phyloP scores from a whole-genome alignment of 2,888 invertebrate species.

The Sinelater perroti region DNA sequence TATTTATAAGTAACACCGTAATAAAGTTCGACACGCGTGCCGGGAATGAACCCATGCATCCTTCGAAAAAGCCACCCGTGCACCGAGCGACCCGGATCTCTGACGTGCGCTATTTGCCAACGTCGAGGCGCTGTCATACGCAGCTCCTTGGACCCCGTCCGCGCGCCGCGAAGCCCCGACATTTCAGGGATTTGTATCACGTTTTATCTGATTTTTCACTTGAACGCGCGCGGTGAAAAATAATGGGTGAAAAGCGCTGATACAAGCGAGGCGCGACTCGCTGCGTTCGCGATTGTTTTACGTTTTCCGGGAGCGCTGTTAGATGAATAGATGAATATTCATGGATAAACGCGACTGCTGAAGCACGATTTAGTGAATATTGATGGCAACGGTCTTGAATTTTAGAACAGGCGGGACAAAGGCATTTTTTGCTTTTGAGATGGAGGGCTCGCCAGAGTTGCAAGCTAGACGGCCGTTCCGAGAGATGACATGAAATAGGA shows the following conservation, averaged over 20 bases:
- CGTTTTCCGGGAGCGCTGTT: too few species aligned
- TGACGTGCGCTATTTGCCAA: constrained; percentile 35
- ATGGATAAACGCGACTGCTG: constrained; percentile 8
- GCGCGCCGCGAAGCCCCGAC: constrained; percentile 30
- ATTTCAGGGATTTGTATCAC: constrained; percentile 47
- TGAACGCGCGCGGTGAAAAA: constrained; percentile 46
- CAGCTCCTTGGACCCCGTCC: constrained; percentile 33
- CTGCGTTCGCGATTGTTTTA: constrained; percentile 37
- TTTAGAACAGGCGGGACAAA: not conserved
- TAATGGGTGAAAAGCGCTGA: constrained; percentile 44
- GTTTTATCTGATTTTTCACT: constrained; percentile 48
- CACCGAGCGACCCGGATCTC: too few species aligned
- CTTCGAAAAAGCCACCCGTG: constrained; percentile 3
- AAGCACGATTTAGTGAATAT: constrained; percentile 11
- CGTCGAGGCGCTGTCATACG: constrained; percentile 38
- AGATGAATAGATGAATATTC: constrained; percentile 32
- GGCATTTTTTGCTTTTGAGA: too few species aligned
- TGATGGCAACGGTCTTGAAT: constrained; percentile 9
- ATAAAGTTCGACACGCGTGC: constrained; percentile 19
- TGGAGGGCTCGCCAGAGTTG: too few species aligned
- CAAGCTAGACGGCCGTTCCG: too few species aligned
- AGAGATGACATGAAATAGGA: constrained; percentile 3
- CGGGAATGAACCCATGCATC: constrained; percentile 9
- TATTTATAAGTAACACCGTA: constrained; percentile 13
- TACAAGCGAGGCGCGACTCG: constrained; percentile 33